These are phyloP conservation scores for Tupaia chinensis DNA, from an alignment of 2,113 vertebrate species.

Conservation along the genomic window DNA sequence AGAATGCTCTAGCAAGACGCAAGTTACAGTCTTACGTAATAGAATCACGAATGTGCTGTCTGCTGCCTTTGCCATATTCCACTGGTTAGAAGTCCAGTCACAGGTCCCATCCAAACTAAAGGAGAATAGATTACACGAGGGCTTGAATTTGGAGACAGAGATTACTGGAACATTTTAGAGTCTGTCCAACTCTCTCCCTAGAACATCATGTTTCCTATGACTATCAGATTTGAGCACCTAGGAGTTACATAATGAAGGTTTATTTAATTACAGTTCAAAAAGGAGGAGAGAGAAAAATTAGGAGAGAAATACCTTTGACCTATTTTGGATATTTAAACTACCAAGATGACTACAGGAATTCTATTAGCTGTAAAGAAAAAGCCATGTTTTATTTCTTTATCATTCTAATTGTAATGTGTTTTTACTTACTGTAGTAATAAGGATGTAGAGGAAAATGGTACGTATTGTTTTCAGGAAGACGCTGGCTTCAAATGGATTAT, in stretches of 20 bases:
- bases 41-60: neutral
- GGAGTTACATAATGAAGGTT: neutral
- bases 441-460: neutral
- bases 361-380: constrained; percentile 44
- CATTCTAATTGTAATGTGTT: neutral
- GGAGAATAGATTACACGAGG: neutral
- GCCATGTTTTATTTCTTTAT: constrained; percentile 20
- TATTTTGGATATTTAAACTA: constrained; percentile 49
- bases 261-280: constrained; percentile 16
- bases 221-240: neutral
- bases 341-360: constrained; percentile 25
- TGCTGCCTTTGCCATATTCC: neutral
- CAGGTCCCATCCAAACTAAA: neutral
- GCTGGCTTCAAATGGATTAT: constrained; percentile 22
- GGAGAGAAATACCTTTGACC: neutral
- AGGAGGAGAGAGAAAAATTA: neutral
- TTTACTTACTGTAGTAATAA: neutral
- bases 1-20: neutral
- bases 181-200: neutral
- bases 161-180: neutral
- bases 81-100: neutral
- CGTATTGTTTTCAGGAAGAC: neutral
- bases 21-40: neutral
- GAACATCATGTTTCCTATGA: neutral
- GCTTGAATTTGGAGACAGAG: neutral